Evolutionary conservation across 2,113 vertebrate genomes (phyloP), one percentile per base, ranked within the genome.

Genomic region (Elgaria multicarinata): DNA sequence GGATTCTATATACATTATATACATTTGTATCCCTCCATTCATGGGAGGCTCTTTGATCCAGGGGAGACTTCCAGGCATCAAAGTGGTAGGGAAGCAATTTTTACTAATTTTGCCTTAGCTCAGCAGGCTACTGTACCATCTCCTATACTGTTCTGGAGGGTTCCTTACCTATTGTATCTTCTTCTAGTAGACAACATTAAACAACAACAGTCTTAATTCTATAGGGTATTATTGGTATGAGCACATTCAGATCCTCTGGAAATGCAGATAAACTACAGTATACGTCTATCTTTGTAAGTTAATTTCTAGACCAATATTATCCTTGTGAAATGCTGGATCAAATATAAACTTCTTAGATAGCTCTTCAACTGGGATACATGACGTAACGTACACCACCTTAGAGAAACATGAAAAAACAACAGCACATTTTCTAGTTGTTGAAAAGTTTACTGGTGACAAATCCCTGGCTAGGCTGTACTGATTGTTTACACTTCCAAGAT

Each of bases 401-500:
- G 33, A 76, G 46, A n/a, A 89, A 83, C 42, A 64, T 31, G 24
- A 84, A 67, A 36, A 33, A 7, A 16, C 0, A 7, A 36, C 42
- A 7, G 31, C 18, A 26, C 39, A 76, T 76, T 76, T 76, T 50
- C 53, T 75, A 20, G 71, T 31, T 62, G 53, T 9, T 83, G 33
- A 83, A 64, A 66, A 83, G 80, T 22, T 83, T 36, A 58, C 69
- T 82, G 33, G 33, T 84, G 81, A 84, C 72, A 89, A 81, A 53
- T 77, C 72, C 46, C 58, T 89, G 88, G 72, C 42, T 77, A 67
- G 42, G 10, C 42, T 84, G 58, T 2, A 84, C 18, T 67, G 44
- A 33, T 83, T 89, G 72, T 89, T 89, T 77, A 76, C 71, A 77
- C 42, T 83, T 87, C 39, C 18, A 67, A 76, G 18, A 87, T 87